These are phyloP conservation scores for Chitala chitala DNA, from an alignment of 2,113 vertebrate species.

Conservation along the genomic window DNA sequence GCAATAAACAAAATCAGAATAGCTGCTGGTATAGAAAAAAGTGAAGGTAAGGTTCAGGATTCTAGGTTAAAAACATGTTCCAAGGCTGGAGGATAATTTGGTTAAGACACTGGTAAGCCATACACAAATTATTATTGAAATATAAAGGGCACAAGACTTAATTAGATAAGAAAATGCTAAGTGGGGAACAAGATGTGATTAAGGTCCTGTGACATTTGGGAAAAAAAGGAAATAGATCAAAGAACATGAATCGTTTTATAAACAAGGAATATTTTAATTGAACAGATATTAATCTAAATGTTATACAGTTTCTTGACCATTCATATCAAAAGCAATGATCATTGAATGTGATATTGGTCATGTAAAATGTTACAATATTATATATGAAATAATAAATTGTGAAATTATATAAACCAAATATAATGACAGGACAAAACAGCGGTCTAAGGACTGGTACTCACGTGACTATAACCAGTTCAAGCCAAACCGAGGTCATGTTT, in stretches of 20 bases:
- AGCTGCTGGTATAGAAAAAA: too few species aligned
- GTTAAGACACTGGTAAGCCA: neutral
- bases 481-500: too few species aligned
- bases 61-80: neutral
- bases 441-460: too few species aligned
- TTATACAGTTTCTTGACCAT: neutral
- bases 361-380: too few species aligned
- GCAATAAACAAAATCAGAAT: too few species aligned
- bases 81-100: neutral
- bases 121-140: neutral
- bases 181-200: conserved; percentile 9
- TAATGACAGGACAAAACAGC: too few species aligned
- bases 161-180: conserved; percentile 7
- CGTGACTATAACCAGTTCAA: too few species aligned
- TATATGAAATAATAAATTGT: too few species aligned
- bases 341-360: too few species aligned
- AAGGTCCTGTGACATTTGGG: neutral
- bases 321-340: neutral
- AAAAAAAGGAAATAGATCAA: conserved; percentile 12
- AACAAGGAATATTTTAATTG: conserved; percentile 4
- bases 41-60: too few species aligned
- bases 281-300: neutral
- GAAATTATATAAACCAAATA: too few species aligned
- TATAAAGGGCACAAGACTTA: neutral
- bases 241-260: conserved; percentile 1